Evolutionary conservation across 2,113 vertebrate species (phyloP).

Genomic region (Bothrops jararaca): DNA sequence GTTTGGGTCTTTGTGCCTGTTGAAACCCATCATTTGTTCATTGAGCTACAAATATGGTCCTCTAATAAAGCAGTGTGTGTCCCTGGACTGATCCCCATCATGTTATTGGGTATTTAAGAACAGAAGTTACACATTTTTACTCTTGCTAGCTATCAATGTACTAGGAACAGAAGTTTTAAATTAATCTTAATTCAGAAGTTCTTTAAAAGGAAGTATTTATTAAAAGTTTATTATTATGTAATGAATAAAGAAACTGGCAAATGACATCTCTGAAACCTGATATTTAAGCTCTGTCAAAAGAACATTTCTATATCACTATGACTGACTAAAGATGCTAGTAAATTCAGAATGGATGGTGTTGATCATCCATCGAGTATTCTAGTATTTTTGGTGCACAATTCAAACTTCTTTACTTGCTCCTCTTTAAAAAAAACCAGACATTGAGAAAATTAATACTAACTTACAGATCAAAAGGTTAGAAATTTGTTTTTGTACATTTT

Average conservation of each 20-base stretch:
- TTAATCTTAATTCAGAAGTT: neutral
- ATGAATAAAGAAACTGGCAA: slow-evolving; percentile 21
- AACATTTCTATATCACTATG: slow-evolving; percentile 39
- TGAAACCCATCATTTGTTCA: neutral
- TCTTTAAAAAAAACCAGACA: neutral
- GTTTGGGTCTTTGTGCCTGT: neutral
- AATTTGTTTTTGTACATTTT: slow-evolving; percentile 35
- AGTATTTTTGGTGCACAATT: slow-evolving; percentile 10
- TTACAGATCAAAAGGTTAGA: neutral
- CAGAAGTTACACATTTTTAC: neutral
- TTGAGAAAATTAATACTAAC: neutral
- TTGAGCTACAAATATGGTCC: neutral
- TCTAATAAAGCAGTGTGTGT: neutral
- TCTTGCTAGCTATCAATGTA: neutral
- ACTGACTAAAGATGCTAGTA: slow-evolving; percentile 28
- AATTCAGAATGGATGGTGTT: slow-evolving; percentile 14
- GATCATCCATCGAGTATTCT: slow-evolving; percentile 30
- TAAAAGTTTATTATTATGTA: slow-evolving; percentile 11
- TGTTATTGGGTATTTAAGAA: neutral
- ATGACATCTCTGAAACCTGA: slow-evolving; percentile 18
- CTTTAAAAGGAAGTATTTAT: neutral
- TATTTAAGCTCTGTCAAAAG: slow-evolving; percentile 37
- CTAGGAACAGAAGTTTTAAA: neutral
- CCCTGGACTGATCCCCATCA: neutral
- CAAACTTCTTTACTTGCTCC: slow-evolving; percentile 12